Evolutionary conservation across 2,888 invertebrate species (phyloP), one percentile per base, ranked within the genome.

Genomic region (Branchellion lobata): DNA sequence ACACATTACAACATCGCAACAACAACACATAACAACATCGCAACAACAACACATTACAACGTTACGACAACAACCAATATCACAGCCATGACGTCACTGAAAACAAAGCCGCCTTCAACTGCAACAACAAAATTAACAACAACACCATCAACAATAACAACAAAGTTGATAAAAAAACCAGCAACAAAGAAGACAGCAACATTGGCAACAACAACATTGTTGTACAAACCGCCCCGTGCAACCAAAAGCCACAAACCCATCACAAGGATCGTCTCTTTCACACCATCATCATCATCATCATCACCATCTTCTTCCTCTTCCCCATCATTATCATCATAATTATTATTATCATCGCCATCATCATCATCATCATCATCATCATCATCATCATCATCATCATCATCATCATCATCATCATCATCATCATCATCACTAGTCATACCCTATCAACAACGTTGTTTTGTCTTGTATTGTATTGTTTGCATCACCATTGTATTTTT

Each of bases 261-360:
- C 24, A 36, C 71, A 0, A 71, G 33, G 34, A 33, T 33, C 2
- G 21, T 36, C 18, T 2, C 72, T 24, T 24, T 47, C 14, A 5
- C 72, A 36, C 47, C 72, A 34, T 34, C 33, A 72, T 36, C 72
- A 72, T 72, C 72, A 34, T 72, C 72, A 72, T 33, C 36, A 72
- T 18, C 72, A 34, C 40, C 33, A 33, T 18, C 14, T 21, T 34
- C 33, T n/a, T 36, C 72, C 14, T 72, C 36, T 33, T 34, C 36
- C 29, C n/a, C 31, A 34, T 72, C 31, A 72, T 34, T 27, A 72
- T 72, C 72, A 72, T 36, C 72, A 33, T 36, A 31, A 31, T 34
- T 34, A n/a, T 34, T 24, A 72, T 18, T 21, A 34, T 21, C 72
- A 34, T 36, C 29, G 5, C 8, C 69, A 31, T 11, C 29, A 69